These are phyloP conservation scores for Sanderia malayensis DNA, from an alignment of 30 jellyfish, hydroid and myxozoan species.

Conservation along the genomic window DNA sequence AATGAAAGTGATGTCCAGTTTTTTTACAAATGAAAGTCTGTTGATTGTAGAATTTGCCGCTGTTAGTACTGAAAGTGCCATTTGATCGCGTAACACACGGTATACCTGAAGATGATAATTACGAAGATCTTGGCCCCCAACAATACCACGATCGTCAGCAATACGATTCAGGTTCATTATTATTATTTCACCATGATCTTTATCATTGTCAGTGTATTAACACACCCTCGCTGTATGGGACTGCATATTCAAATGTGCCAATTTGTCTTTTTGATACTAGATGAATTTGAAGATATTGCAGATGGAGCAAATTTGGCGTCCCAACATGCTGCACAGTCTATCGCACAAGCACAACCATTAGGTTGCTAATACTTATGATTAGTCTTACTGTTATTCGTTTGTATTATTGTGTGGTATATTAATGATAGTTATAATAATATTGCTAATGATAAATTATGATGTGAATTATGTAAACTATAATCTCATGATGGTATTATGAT, in stretches of 20 bases:
- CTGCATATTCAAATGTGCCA: no score
- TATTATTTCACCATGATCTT: no score
- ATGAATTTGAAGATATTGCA: conserved; percentile 71
- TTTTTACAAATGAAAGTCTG: no score
- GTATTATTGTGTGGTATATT: no score
- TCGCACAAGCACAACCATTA: not conserved
- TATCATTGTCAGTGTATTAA: no score
- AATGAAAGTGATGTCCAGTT: no score
- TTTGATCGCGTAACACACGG: conserved; percentile 19
- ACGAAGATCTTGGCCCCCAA: conserved; percentile 26
- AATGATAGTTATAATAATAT: not conserved
- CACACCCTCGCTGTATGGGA: no score
- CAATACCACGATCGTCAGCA: conserved; percentile 9
- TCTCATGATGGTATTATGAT: not conserved
- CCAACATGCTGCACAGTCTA: not conserved
- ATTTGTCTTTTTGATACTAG: conserved; percentile 11
- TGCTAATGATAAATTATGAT: not conserved
- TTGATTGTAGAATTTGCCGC: conserved; percentile 8
- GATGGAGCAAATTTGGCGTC: conserved; percentile 17
- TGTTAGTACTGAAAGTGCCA: conserved; percentile 23
- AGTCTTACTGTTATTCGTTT: not conserved
- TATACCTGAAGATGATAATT: conserved; percentile 50
- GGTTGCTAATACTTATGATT: not conserved
- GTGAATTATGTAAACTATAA: not conserved
- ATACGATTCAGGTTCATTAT: conserved; percentile 63